A percentile compares a stretch with the other conserved stretches of the same genome.
phyloP scores from a whole-genome alignment of 2,888 invertebrate genomes.

The Allacma fusca region DNA sequence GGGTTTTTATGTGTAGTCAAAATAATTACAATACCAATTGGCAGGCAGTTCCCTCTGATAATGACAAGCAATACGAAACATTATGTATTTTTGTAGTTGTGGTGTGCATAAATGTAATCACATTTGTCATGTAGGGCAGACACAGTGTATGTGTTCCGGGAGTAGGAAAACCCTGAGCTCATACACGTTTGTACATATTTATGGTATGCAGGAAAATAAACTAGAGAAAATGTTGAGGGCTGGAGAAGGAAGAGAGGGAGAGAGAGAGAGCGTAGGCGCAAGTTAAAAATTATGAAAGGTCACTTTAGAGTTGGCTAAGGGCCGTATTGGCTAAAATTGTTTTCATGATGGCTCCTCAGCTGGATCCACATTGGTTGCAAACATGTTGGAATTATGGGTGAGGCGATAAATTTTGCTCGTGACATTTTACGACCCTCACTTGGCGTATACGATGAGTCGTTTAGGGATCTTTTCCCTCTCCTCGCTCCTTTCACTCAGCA shows the following conservation, averaged over 20 bases:
- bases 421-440: slow-evolving; percentile 54
- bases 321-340: slow-evolving; percentile 48
- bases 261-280: not conserved
- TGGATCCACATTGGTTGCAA: slow-evolving; percentile 49
- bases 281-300: slow-evolving; percentile 33
- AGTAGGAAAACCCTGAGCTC: not conserved
- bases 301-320: slow-evolving; percentile 33
- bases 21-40: slow-evolving; percentile 29
- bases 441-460: slow-evolving; percentile 23
- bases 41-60: slow-evolving; percentile 20
- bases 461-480: slow-evolving; percentile 8
- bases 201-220: not conserved
- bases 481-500: slow-evolving; percentile 1
- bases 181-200: not conserved
- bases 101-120: not conserved
- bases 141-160: not conserved
- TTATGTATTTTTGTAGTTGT: slow-evolving; percentile 11
- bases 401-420: slow-evolving; percentile 58
- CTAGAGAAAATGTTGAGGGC: slow-evolving; percentile 1
- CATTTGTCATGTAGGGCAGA: not conserved
- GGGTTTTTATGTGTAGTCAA: slow-evolving; percentile 10
- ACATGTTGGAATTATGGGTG: slow-evolving; percentile 55
- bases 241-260: not conserved
- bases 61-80: slow-evolving; percentile 32
- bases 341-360: slow-evolving; percentile 56